These are phyloP conservation scores for Rhea pennata DNA, from an alignment of 2,113 vertebrate species.

Conservation along the genomic window DNA sequence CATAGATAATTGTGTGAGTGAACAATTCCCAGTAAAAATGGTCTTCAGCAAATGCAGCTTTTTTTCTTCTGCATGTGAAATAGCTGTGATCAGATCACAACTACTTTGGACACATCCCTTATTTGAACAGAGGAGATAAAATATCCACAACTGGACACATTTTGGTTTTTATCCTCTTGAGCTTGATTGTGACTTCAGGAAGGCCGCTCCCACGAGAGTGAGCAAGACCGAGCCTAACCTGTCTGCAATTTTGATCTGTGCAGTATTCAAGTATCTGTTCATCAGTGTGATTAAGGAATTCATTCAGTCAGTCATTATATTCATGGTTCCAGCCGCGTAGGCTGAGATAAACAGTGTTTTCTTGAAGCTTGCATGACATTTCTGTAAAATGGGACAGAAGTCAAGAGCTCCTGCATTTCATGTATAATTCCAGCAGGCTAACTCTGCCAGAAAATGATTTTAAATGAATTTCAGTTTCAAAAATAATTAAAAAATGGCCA, in stretches of 20 bases:
- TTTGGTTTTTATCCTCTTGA: neutral
- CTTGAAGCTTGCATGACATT: neutral
- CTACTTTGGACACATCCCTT: neutral
- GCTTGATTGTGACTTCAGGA: neutral
- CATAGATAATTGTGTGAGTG: neutral
- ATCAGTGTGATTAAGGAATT: neutral
- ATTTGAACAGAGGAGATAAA: neutral
- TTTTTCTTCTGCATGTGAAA: neutral
- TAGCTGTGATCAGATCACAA: neutral
- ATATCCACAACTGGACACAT: neutral
- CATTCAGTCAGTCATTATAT: neutral
- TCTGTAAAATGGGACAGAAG: neutral
- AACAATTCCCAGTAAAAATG: neutral
- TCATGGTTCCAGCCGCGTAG: neutral
- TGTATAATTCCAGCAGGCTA: neutral
- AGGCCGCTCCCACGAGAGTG: neutral
- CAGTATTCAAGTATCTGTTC: neutral
- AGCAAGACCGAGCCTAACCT: neutral
- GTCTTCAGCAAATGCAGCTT: neutral
- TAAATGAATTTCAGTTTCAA: slow-evolving; percentile 9
- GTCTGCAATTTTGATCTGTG: neutral
- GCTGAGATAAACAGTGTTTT: neutral
- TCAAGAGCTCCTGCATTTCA: neutral
- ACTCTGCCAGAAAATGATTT: neutral
- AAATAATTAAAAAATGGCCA: neutral